Evolutionary conservation across 2,888 invertebrate genomes (phyloP).

Genomic region (Cryptus armator): DNA sequence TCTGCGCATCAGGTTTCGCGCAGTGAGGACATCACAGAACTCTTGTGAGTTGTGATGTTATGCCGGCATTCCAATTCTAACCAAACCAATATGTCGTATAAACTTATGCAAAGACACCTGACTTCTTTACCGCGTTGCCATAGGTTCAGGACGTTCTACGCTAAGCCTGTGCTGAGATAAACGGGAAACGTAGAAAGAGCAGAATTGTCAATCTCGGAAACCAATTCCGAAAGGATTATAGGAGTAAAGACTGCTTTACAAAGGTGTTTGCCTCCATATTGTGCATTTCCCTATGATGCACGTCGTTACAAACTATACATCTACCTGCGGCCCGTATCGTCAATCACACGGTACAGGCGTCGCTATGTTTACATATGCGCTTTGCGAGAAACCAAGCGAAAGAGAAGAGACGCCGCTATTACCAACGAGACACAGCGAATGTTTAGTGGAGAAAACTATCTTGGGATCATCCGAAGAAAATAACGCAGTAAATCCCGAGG

Average conservation of each 20-base stretch:
- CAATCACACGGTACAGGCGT: not conserved
- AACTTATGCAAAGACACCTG: no score
- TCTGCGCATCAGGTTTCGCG: no score
- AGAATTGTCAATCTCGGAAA: slow-evolving; percentile 19
- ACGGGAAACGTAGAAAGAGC: slow-evolving; percentile 6
- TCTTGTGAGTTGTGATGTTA: no score
- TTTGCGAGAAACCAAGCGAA: slow-evolving; percentile 1
- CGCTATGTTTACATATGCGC: slow-evolving; percentile 28
- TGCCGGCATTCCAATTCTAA: no score
- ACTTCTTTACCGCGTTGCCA: not conserved
- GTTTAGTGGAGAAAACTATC: not conserved
- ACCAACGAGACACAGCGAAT: not conserved
- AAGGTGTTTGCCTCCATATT: not conserved
- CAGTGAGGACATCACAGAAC: no score
- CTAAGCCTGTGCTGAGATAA: not conserved
- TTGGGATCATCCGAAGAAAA: slow-evolving; percentile 42
- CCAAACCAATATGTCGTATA: no score
- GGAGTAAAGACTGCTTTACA: slow-evolving; percentile 13
- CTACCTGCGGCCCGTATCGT: not conserved
- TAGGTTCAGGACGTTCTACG: not conserved
- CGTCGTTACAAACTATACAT: slow-evolving; percentile 4
- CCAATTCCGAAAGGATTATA: slow-evolving; percentile 52
- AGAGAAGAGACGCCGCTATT: slow-evolving; percentile 13
- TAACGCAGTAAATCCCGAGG: slow-evolving; percentile 25
- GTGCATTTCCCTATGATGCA: slow-evolving; percentile 4